A percentile compares a stretch with the other conserved stretches of the same genome.
Evolutionary conservation across 2,888 invertebrate genomes (phyloP).

Genomic region (Chaetoderma sp.): DNA sequence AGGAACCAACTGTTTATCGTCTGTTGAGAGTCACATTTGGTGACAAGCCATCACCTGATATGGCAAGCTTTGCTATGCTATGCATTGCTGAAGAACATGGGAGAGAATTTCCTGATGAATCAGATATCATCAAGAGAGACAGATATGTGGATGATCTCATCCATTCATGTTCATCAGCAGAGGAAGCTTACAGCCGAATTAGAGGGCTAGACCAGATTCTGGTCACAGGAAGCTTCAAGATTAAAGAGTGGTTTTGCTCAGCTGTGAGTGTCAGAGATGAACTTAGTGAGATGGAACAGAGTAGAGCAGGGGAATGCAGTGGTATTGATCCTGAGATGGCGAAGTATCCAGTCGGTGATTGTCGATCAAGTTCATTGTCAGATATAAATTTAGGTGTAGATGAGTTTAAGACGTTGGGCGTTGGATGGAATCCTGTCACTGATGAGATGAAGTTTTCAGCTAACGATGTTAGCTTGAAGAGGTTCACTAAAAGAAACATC

Average conservation of each 20-base stretch:
- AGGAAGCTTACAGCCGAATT: too few species aligned
- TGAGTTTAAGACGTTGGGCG: background rate
- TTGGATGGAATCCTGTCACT: background rate
- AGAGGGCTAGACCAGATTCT: conserved; percentile 9
- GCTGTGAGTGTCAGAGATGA: too few species aligned
- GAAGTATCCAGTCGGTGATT: background rate
- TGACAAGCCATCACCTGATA: conserved; percentile 6
- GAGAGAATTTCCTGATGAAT: conserved; percentile 4
- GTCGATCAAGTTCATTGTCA: background rate
- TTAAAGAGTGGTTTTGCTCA: conserved; percentile 12
- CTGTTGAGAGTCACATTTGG: conserved; percentile 5
- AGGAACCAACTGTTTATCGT: background rate
- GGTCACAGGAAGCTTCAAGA: conserved; percentile 8
- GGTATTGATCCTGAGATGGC: background rate
- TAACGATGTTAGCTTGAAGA: background rate
- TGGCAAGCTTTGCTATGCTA: conserved; percentile 17
- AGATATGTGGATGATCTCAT: conserved; percentile 22
- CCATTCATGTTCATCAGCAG: conserved; percentile 1
- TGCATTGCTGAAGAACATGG: conserved; percentile 8
- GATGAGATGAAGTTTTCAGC: background rate
- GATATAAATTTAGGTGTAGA: background rate
- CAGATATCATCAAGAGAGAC: conserved; percentile 12
- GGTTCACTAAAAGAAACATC: conserved; percentile 1
- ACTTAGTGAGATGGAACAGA: too few species aligned
- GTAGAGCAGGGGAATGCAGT: too few species aligned